Evolutionary conservation across 2,888 invertebrate genomes (phyloP).

Genomic region (Ormyrus labotus): DNA sequence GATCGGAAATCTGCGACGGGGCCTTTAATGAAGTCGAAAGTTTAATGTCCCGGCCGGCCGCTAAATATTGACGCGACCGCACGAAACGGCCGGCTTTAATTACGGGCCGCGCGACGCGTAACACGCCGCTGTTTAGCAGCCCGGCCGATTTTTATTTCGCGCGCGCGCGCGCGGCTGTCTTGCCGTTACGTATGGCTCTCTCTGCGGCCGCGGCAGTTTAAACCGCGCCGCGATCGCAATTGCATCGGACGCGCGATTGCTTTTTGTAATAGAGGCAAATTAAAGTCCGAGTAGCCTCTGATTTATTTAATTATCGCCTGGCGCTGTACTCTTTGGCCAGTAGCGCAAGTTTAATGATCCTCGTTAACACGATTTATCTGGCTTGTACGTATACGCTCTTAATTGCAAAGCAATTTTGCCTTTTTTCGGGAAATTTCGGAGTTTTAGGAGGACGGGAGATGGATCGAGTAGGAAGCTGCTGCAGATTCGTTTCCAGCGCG

Average conservation of each 20-base stretch:
- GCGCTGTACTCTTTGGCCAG: too few relatives aligned
- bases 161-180: constrained; percentile 32
- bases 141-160: constrained; percentile 46
- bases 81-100: constrained; percentile 44
- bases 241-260: constrained; percentile 5
- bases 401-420: background rate
- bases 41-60: constrained; percentile 36
- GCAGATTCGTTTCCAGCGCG: too few relatives aligned
- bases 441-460: too few relatives aligned
- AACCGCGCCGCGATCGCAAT: background rate
- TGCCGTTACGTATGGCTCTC: constrained; percentile 12
- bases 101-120: constrained; percentile 3
- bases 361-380: too few relatives aligned
- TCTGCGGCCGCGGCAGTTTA: background rate
- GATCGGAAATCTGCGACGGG: constrained; percentile 36
- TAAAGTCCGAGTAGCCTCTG: background rate
- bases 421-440: background rate
- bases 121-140: constrained; percentile 19
- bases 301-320: background rate
- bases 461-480: too few relatives aligned
- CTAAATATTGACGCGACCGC: constrained; percentile 51
- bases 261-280: constrained; percentile 29
- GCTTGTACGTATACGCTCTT: too few relatives aligned
- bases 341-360: too few relatives aligned
- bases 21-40: constrained; percentile 50